Conservation (phyloP, 2,113 vertebrate species). For the Labeo catla region DNA sequence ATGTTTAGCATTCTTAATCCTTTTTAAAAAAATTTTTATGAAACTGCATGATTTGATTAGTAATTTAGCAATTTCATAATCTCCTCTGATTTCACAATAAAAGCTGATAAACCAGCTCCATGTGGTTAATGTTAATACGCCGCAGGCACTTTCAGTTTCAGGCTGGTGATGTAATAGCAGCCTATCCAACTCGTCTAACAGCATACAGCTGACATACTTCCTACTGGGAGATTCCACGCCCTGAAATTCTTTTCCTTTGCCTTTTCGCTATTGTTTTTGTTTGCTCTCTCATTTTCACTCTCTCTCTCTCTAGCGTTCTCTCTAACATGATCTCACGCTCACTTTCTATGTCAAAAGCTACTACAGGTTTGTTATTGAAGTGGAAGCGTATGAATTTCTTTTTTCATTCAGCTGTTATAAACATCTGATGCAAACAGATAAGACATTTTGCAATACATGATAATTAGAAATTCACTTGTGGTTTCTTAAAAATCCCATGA, state of each 20-base stretch:
- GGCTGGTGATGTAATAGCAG: conserved; percentile 26
- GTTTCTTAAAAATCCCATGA: not conserved
- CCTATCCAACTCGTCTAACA: not conserved
- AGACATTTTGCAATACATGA: not conserved
- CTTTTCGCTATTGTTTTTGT: not conserved
- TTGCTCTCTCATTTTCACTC: not conserved
- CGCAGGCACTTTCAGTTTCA: conserved; percentile 38
- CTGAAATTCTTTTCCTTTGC: not conserved
- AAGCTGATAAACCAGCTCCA: not conserved
- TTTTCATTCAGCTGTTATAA: not conserved
- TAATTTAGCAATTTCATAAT: not conserved
- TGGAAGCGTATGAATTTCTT: not conserved
- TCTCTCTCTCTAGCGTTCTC: not conserved
- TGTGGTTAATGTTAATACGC: not conserved
- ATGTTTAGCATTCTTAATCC: not conserved
- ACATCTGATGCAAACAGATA: not conserved
- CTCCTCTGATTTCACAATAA: not conserved
- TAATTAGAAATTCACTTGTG: not conserved
- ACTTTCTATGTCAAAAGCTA: not conserved
- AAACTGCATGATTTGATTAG: not conserved
- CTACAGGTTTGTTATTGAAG: not conserved
- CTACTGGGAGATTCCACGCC: conserved; percentile 41
- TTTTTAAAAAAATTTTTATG: not conserved
- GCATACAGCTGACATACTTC: not conserved
- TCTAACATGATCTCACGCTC: not conserved